Base-by-base conservation (phyloP, 2,113 vertebrate species). In the Heterotilapia buettikoferi region DNA sequence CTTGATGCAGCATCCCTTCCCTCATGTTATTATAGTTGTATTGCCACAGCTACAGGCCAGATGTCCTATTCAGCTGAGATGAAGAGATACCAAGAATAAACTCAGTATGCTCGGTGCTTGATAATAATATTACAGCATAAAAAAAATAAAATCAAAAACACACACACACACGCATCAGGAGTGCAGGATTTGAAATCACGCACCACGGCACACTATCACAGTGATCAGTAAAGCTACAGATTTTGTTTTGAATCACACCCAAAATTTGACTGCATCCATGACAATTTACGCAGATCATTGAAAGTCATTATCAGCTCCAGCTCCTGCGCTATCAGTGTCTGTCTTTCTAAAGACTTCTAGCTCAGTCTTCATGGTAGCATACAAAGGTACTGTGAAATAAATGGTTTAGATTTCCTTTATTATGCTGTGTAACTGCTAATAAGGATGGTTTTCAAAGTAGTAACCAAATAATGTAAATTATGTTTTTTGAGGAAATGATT, bases 11-110 rank as follows among this genome's bases (percentile, higher is more conserved):
- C 82, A 71, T 86, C 80, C 83, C 87, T 88, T 93, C 89, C 89
- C 89, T 86, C 80, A 1, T 80, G 86, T 73, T 84, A 84, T 92
- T 85, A 84, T 84, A 50, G 45, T 57, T 88, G 88, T 82, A 83
- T 82, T 86, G 83, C 86, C 80, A 81, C 43, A 89, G 88, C 33
- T 68, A 68, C 61, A 68, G 40, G 83, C 88, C 93, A 94, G 92
- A 94, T 94, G 94, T 93, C 93, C 89, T 40, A 86, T 92, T 95
- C 90, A 93, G 36, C 73, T 19, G 10, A 89, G 80, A 92, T 89
- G 85, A 90, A 91, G 86, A 84, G 86, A 91, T 86, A 84, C 93
- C 76, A 80, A 93, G 85, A 94, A 93, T 94, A 82, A 93, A 90
- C 61, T 26, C 33, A 87, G 89, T 85, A 4, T 91, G 53, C 85